A percentile compares a stretch with the other conserved stretches of the same genome.
phyloP scores from a whole-genome alignment of 1,140 invertebrate genomes.

The Coptotermes formosanus region DNA sequence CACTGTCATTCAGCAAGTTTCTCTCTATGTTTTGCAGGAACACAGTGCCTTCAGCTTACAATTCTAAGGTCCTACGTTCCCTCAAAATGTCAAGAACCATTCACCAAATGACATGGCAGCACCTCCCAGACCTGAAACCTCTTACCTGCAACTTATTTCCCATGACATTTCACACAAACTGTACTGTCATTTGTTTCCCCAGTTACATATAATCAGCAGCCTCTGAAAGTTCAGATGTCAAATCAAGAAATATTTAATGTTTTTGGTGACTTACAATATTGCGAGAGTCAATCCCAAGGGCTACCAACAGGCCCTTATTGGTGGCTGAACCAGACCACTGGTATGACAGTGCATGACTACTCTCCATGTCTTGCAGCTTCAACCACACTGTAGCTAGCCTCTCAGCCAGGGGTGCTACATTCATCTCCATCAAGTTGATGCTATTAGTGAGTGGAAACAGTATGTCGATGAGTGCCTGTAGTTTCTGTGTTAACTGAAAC shows the following conservation, averaged over 20 bases:
- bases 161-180: too few relatives aligned
- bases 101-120: too few relatives aligned
- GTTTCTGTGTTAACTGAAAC: neutral
- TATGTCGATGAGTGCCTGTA: neutral
- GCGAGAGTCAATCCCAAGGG: slow-evolving; percentile 75
- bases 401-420: neutral
- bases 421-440: neutral
- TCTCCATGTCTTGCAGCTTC: slow-evolving; percentile 62
- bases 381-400: slow-evolving; percentile 45
- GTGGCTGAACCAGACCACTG: slow-evolving; percentile 69
- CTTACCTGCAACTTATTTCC: too few relatives aligned
- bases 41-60: too few relatives aligned
- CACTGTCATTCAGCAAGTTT: too few relatives aligned
- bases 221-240: neutral
- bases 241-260: neutral
- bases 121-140: too few relatives aligned
- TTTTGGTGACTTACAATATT: slow-evolving; percentile 72
- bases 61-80: too few relatives aligned
- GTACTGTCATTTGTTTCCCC: too few relatives aligned
- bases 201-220: neutral
- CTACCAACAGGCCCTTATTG: slow-evolving; percentile 65
- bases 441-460: neutral
- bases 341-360: slow-evolving; percentile 66
- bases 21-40: too few relatives aligned
- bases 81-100: too few relatives aligned